Base-by-base conservation (phyloP, 2,888 invertebrate species). In the Leptura quadrifasciata region DNA sequence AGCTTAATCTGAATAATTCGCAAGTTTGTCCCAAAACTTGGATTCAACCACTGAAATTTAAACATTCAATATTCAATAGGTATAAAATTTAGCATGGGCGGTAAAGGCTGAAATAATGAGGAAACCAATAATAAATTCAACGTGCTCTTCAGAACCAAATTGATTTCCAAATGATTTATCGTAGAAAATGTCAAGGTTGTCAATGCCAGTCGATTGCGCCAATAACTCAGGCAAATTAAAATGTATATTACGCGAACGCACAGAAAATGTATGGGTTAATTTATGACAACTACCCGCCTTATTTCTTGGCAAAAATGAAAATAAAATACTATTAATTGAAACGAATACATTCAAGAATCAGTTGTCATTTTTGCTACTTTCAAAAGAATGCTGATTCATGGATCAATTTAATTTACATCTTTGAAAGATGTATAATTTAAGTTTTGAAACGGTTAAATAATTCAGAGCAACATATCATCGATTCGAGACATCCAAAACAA, bases 131-230 rank as follows among this genome's bases (percentile, higher is more conserved):
- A 15, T 47, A 47, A 15, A 47, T 6, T n/a, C 47, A n/a, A 47
- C 47, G 47, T 47, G 47, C n/a, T 47, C 47, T 47, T 15, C 5
- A 47, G 3, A 15, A n/a, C n/a, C 39, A 47, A 47, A 47, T 47
- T 47, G 47, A 47, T n/a, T 47, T 47, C 47, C 15, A 47, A 47
- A 47, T 47, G 47, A 47, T 47, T 47, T 47, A 47, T n/a, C 2
- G 47, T 47, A 47, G 15, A n/a, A 47, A 47, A 47, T 47, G n/a
- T 47, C 47, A 47, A 47, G 47, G 47, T n/a, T 47, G 47, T 47
- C 47, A 47, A n/a, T 47, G n/a, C 47, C 47, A 47, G 47, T n/a
- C 47, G 47, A 47, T 47, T 47, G 5, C 47, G n/a, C n/a, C 6
- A 47, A 12, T n/a, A 47, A 6, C n/a, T 47, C 2, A n/a, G 47